Evolutionary conservation across 2,797 vertebrate species (phyloP), one percentile per base, ranked within the genome.

Genomic region (Spatula clypeata): DNA sequence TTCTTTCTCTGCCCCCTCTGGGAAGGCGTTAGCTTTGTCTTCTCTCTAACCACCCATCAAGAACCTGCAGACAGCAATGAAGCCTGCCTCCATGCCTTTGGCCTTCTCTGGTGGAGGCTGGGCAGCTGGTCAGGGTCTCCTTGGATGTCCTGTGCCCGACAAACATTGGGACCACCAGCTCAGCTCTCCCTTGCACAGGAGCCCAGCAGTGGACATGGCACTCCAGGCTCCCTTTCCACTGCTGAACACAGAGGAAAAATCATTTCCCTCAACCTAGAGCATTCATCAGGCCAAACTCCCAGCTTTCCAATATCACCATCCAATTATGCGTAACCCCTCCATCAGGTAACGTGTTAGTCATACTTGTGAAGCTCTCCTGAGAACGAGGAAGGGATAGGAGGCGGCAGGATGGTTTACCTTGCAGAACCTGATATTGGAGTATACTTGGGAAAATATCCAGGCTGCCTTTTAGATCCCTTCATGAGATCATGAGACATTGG

Each of bases 391-490:
- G 36, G 80, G 45, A 11, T 0, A 42, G 64, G 77, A 95, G 80
- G 0, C 1, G 3, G 57, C 51, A 21, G 76, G 32, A 81, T 1
- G 51, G 89, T 21, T 83, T 54, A 69, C 79, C 95, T 62, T 86
- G 94, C 81, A 96, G 86, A 95, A 93, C 92, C 88, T 93, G 94
- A 86, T 90, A 57, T 24, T 92, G 88, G 75, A 91, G 19, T 11
- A 9, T 1, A 58, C 38, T 65, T 92, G 83, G 94, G 94, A 93
- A 85, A 24, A 36, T 10, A 84, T 85, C 80, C 77, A 93, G 57
- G 26, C 26, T 90, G 71, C 17, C 71, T 71, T 51, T 60, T 4
- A 83, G 64, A 80, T 93, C 11, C 57, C 53, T 71, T 60, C 49
- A 32, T 1, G 47, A 88, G 69, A 90, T 81, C 83, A 62, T 10